Conservation (phyloP, 2,888 invertebrate genomes). For the Parnassius mnemosyne region DNA sequence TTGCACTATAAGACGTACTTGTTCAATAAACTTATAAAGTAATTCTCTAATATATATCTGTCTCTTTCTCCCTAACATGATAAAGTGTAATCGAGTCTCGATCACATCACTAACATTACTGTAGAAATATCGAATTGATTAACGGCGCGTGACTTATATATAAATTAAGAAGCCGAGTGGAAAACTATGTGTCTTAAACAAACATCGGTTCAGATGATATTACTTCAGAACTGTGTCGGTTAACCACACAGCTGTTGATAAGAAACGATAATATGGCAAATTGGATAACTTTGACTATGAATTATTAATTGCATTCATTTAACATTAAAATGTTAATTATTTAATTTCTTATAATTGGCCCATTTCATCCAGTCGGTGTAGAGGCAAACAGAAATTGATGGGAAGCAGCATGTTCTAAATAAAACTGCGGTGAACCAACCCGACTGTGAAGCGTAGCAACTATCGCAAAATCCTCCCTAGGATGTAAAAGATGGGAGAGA, state of each 20-base stretch:
- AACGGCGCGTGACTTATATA: neutral
- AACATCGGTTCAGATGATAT: constrained; percentile 6
- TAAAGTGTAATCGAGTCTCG: neutral
- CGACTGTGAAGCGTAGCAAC: too few species aligned
- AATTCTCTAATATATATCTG: constrained; percentile 3
- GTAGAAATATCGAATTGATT: neutral
- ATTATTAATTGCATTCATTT: constrained; percentile 3
- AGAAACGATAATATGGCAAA: neutral
- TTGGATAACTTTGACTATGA: constrained; percentile 1
- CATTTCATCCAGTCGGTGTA: too few species aligned
- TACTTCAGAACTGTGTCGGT: constrained; percentile 4
- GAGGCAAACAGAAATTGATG: too few species aligned
- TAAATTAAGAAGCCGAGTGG: constrained; percentile 4
- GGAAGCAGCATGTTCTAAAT: too few species aligned
- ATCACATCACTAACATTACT: neutral
- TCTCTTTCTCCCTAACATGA: constrained; percentile 18
- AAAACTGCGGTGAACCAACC: too few species aligned
- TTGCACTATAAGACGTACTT: constrained; percentile 6
- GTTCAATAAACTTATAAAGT: constrained; percentile 13
- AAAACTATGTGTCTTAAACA: neutral
- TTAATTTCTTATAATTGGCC: too few species aligned
- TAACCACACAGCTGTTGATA: constrained; percentile 9
- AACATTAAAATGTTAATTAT: neutral
- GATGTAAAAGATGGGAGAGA: too few species aligned
- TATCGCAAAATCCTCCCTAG: too few species aligned